A percentile compares a stretch with the other conserved stretches of the same genome.
phyloP scores from a whole-genome alignment of 2,888 invertebrate genomes.

The Exocentrus adspersus region DNA sequence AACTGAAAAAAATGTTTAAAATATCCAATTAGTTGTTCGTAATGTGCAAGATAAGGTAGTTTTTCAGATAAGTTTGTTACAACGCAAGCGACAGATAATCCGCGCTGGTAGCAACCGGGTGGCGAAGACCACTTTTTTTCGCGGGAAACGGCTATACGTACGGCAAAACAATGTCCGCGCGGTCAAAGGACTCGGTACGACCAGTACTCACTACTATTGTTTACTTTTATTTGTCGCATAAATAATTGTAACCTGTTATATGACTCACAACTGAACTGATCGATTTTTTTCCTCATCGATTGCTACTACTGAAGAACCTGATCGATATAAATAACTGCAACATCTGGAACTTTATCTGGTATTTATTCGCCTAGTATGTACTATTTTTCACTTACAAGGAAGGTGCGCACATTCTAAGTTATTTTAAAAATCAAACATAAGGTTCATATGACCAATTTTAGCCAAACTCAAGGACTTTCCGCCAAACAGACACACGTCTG shows the following conservation, averaged over 20 bases:
- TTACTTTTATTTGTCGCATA: constrained; percentile 64
- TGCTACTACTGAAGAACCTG: constrained; percentile 53
- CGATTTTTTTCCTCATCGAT: constrained; percentile 53
- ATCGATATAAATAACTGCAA: constrained; percentile 58
- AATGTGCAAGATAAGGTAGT: constrained; percentile 59
- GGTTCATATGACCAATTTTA: neutral
- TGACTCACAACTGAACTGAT: constrained; percentile 60
- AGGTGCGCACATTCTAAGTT: neutral
- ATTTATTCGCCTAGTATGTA: constrained; percentile 36
- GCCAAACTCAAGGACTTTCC: neutral
- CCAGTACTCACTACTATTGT: constrained; percentile 62
- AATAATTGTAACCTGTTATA: constrained; percentile 63
- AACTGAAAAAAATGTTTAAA: constrained; percentile 58
- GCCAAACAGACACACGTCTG: neutral
- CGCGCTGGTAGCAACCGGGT: constrained; percentile 50
- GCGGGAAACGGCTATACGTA: constrained; percentile 55
- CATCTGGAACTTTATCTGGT: constrained; percentile 53
- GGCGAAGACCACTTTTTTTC: constrained; percentile 61
- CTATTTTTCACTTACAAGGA: constrained; percentile 1
- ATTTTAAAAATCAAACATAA: neutral
- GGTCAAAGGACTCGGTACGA: constrained; percentile 59
- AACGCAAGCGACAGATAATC: constrained; percentile 53
- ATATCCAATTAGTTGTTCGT: constrained; percentile 60
- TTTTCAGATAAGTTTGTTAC: constrained; percentile 54
- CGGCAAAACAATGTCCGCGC: constrained; percentile 59